Base-by-base conservation (phyloP, 1,140 invertebrate species). In the Drosophila subobscura region DNA sequence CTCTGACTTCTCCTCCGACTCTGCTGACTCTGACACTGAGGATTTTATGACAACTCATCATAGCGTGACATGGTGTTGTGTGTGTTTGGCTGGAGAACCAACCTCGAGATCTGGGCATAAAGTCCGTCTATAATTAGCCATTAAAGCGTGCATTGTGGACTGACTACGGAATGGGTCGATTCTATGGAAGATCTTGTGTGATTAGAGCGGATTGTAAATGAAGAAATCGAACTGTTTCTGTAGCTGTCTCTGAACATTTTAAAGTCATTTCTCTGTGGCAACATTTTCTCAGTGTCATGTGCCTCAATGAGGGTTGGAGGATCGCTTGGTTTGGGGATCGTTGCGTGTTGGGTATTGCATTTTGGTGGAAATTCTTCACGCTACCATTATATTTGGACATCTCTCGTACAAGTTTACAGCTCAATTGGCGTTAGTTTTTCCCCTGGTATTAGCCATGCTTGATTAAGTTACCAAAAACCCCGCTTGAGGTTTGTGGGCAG, bases 41-140 rank as follows among this genome's bases (percentile, higher is more conserved):
- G 67, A 88, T 89, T 88, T 88, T 88, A 88, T 88, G 83, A 88
- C 83, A 88, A 89, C 78, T 88, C 83, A 88, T 88, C 83, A 88
- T 88, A 83, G 83, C 83, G 75, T 88, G 83, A 88, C 83, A 89
- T 66, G 64, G 56, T 37, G 16, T 20, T 20, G 16, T 20, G 16
- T 20, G 8, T 37, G 33, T 37, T 37, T 20, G 16, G 33, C 33
- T 12, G 2, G 10, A 37, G 33, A 37, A 37, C 33, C 33, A 37
- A 12, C 33, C 75, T 53, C 33, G 58, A 54, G n/a, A 49, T 49
- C 66, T 49, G 61, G 68, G 58, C 68, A 66, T 74, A 77, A 61
- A 79, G 65, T 73, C 74, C 76, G 75, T 83, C 83, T 83, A 88
- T 88, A 88, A 88, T 88, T 88, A 88, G 83, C 60, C 83, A 83